phyloP scores from a whole-genome alignment of 1,140 invertebrate genomes.

The Drosophila auraria region DNA sequence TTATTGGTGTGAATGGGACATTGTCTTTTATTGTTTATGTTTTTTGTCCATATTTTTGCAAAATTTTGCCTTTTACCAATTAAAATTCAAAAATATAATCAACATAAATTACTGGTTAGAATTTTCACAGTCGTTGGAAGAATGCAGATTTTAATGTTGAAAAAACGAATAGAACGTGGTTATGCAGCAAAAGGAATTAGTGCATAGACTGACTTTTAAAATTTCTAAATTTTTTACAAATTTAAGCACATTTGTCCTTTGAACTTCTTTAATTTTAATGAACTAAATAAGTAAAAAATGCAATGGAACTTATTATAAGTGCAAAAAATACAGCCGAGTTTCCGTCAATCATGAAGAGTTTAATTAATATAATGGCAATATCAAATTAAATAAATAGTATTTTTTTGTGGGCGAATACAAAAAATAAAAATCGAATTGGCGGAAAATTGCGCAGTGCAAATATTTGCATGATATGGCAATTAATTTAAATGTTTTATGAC shows the following conservation, averaged over 20 bases:
- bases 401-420: conserved; percentile 5
- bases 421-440: conserved; percentile 27
- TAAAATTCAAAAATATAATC: conserved; percentile 32
- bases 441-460: conserved; percentile 52
- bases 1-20: conserved; percentile 11
- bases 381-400: conserved; percentile 32
- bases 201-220: neutral
- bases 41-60: neutral
- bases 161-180: neutral
- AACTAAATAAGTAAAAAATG: neutral
- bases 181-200: neutral
- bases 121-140: neutral
- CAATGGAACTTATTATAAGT: neutral
- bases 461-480: conserved; percentile 75
- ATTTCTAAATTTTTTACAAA: neutral
- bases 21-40: conserved; percentile 21
- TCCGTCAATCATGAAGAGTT: conserved; percentile 1
- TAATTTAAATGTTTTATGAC: conserved; percentile 72
- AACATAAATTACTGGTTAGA: neutral
- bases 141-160: neutral
- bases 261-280: neutral
- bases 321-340: neutral
- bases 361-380: conserved; percentile 17
- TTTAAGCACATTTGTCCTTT: neutral
- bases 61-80: conserved; percentile 28